Conservation (phyloP, 2,797 vertebrate genomes). For the Borostomias antarcticus region DNA sequence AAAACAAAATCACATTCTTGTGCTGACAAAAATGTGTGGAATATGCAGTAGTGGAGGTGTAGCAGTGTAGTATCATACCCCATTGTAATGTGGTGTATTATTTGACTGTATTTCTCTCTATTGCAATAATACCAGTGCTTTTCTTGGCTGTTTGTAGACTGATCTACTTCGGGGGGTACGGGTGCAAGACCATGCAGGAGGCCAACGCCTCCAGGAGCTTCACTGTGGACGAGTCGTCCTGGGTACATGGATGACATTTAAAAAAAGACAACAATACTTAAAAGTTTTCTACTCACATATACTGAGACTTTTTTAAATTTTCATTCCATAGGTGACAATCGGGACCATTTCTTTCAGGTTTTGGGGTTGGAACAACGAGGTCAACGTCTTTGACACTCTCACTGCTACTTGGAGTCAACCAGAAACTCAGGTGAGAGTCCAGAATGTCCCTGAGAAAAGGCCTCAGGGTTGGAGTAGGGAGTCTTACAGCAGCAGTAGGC, state of each 20-base stretch:
- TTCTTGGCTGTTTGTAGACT: conserved; percentile 72
- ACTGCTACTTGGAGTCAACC: conserved; percentile 84
- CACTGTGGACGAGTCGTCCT: conserved; percentile 88
- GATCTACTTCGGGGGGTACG: conserved; percentile 96
- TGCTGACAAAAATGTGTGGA: too few relatives aligned
- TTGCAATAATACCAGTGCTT: neutral
- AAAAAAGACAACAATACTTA: neutral
- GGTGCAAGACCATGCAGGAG: conserved; percentile 86
- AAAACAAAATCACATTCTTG: too few relatives aligned
- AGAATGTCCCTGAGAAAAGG: too few relatives aligned
- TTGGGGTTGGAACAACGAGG: conserved; percentile 97
- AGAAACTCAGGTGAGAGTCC: conserved; percentile 78
- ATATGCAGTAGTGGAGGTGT: too few relatives aligned
- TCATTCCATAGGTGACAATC: conserved; percentile 52
- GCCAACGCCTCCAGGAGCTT: conserved; percentile 80
- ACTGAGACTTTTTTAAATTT: neutral
- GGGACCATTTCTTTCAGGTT: conserved; percentile 70
- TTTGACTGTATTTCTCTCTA: neutral
- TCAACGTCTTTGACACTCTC: conserved; percentile 85
- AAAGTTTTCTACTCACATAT: neutral
- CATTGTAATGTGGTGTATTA: neutral
- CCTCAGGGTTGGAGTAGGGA: too few relatives aligned
- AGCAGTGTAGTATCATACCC: too few relatives aligned
- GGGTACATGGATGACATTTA: conserved; percentile 71
- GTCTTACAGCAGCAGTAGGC: too few relatives aligned